phyloP scores from a whole-genome alignment of 1,140 invertebrate species.

The Drosophila baimaii region DNA sequence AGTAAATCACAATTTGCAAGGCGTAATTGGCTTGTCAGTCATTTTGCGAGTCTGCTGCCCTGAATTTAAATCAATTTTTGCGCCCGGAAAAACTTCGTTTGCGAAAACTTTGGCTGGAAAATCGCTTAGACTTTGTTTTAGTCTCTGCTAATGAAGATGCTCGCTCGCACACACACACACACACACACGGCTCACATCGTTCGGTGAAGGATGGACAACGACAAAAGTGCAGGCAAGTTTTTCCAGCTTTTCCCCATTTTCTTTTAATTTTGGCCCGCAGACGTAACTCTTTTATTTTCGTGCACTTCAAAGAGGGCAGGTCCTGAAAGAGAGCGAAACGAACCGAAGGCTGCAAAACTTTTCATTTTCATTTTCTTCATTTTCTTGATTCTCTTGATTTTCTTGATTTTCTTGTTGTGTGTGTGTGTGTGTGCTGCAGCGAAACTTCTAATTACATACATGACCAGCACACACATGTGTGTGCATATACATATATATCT shows the following conservation, averaged over 20 bases:
- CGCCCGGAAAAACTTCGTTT: slow-evolving; percentile 35
- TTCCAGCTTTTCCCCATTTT: slow-evolving; percentile 28
- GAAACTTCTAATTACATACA: slow-evolving; percentile 83
- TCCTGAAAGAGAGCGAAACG: slow-evolving; percentile 2
- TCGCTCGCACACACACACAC: slow-evolving; percentile 10
- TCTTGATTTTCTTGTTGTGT: slow-evolving; percentile 73
- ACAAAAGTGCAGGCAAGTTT: slow-evolving; percentile 50
- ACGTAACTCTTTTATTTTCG: slow-evolving; percentile 60
- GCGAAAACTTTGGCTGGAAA: slow-evolving; percentile 31
- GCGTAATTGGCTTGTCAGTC: slow-evolving; percentile 49
- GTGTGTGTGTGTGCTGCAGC: slow-evolving; percentile 55
- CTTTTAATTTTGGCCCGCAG: slow-evolving; percentile 56
- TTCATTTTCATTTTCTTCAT: slow-evolving; percentile 76
- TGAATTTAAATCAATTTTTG: slow-evolving; percentile 54
- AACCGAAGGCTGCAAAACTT: slow-evolving; percentile 60
- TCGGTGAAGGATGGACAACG: slow-evolving; percentile 29
- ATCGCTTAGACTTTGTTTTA: slow-evolving; percentile 57
- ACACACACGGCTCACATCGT: neutral
- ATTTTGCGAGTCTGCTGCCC: slow-evolving; percentile 17
- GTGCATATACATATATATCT: neutral
- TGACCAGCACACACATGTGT: slow-evolving; percentile 67
- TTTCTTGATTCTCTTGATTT: slow-evolving; percentile 75
- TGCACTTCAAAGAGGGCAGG: slow-evolving; percentile 28
- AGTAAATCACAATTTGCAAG: slow-evolving; percentile 36
- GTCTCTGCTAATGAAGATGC: slow-evolving; percentile 49